Conservation (phyloP, 2,888 invertebrate species). For the Cacoxenus indagator region DNA sequence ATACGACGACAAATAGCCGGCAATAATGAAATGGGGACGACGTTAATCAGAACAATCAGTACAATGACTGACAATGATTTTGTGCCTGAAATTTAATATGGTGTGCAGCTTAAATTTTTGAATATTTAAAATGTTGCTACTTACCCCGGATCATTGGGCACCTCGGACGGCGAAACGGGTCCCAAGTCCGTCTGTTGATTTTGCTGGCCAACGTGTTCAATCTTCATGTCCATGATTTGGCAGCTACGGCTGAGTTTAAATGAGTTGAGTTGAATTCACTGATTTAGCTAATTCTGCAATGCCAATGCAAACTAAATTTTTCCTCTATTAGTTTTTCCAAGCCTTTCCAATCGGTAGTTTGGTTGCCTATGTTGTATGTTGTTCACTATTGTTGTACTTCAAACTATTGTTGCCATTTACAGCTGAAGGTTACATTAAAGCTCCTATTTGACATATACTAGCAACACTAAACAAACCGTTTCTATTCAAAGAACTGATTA, state of each 20-base stretch:
- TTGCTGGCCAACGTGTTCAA: constrained; percentile 60
- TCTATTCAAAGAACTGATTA: background rate
- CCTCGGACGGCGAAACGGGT: constrained; percentile 88
- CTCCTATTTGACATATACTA: background rate
- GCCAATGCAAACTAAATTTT: no score
- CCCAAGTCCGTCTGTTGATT: constrained; percentile 74
- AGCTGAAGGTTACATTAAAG: constrained; percentile 18
- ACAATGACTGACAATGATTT: background rate
- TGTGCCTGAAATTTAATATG: background rate
- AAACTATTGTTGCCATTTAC: constrained; percentile 16
- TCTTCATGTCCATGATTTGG: constrained; percentile 64
- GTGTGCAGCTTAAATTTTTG: background rate
- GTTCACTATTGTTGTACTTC: constrained; percentile 24
- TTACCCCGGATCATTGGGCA: constrained; percentile 96
- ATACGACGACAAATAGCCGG: background rate
- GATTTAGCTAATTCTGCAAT: no score
- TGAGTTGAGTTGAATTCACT: constrained; percentile 5
- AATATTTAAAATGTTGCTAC: constrained; percentile 53
- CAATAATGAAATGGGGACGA: background rate
- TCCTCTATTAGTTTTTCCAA: background rate
- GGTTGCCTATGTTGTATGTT: constrained; percentile 33
- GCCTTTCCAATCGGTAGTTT: constrained; percentile 14
- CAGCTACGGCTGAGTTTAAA: background rate
- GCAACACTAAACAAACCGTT: background rate
- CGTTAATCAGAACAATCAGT: background rate